Evolutionary conservation across 2,888 invertebrate genomes (phyloP).

Genomic region (Drosophila koepferae): DNA sequence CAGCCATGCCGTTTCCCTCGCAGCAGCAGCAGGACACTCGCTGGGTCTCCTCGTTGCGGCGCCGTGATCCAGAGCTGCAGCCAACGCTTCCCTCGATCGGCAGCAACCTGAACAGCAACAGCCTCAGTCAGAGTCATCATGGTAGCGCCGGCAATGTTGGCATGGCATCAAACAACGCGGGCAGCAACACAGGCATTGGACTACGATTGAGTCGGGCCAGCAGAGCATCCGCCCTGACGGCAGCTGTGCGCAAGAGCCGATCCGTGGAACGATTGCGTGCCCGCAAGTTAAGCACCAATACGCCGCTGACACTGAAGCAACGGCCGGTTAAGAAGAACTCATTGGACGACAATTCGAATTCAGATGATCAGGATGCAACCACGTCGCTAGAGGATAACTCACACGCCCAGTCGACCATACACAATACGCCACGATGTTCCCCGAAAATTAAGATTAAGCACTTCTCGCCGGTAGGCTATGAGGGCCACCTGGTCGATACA

Average conservation of each 20-base stretch:
- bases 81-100: slow-evolving; percentile 89
- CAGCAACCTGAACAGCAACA: slow-evolving; percentile 66
- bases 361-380: slow-evolving; percentile 85
- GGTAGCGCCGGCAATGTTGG: slow-evolving; percentile 85
- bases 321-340: slow-evolving; percentile 84
- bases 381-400: slow-evolving; percentile 85
- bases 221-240: slow-evolving; percentile 75
- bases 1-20: slow-evolving; percentile 77
- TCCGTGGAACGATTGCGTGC: slow-evolving; percentile 85
- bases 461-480: slow-evolving; percentile 89
- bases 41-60: slow-evolving; percentile 89
- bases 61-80: slow-evolving; percentile 88
- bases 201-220: slow-evolving; percentile 74
- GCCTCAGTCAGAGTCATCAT: slow-evolving; percentile 76
- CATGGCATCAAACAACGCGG: slow-evolving; percentile 71
- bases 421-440: slow-evolving; percentile 83
- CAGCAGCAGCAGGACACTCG: slow-evolving; percentile 86
- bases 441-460: slow-evolving; percentile 83
- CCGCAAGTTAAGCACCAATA: slow-evolving; percentile 83
- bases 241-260: slow-evolving; percentile 84
- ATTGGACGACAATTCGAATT: slow-evolving; percentile 85
- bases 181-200: slow-evolving; percentile 64
- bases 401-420: slow-evolving; percentile 64
- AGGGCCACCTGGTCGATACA: slow-evolving; percentile 91
- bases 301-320: slow-evolving; percentile 85